A percentile compares a stretch with the other conserved stretches of the same genome.
These are phyloP conservation scores for Gorsachius goisagi DNA, from an alignment of 2,113 vertebrate species.

Conservation along the genomic window DNA sequence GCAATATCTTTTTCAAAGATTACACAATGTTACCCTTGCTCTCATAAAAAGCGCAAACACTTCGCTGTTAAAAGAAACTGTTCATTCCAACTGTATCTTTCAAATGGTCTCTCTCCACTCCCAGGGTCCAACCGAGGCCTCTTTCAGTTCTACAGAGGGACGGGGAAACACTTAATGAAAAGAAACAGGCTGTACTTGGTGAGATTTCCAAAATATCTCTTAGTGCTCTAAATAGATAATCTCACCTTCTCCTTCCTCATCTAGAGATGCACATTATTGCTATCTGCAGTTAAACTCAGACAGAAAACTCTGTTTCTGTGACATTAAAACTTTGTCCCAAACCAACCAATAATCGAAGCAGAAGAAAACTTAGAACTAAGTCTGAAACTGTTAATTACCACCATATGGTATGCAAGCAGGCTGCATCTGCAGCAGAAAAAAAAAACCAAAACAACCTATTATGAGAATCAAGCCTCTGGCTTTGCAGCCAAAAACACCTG, in stretches of 20 bases:
- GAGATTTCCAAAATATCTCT: background rate
- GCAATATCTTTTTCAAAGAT: conserved; percentile 40
- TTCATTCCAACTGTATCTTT: conserved; percentile 29
- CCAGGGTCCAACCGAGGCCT: background rate
- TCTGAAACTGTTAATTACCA: conserved; percentile 55
- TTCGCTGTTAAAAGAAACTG: conserved; percentile 13
- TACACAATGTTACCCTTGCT: conserved; percentile 50
- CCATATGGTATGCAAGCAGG: conserved; percentile 39
- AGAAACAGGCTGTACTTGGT: background rate
- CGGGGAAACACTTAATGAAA: background rate
- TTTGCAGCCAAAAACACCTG: conserved; percentile 47
- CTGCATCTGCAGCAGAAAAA: background rate
- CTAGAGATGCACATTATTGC: background rate
- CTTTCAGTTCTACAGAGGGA: background rate
- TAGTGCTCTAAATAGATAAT: background rate
- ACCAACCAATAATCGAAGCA: conserved; percentile 3
- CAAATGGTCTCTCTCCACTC: background rate
- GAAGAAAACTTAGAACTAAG: conserved; percentile 36
- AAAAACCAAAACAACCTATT: background rate
- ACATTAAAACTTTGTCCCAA: conserved; percentile 31
- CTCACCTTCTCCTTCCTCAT: background rate
- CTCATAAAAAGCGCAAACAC: conserved; percentile 43
- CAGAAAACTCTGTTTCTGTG: background rate
- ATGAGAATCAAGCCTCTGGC: background rate
- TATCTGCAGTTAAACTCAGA: conserved; percentile 27